Base-by-base conservation (phyloP, 2,888 invertebrate genomes). In the Myopa tessellatipennis region DNA sequence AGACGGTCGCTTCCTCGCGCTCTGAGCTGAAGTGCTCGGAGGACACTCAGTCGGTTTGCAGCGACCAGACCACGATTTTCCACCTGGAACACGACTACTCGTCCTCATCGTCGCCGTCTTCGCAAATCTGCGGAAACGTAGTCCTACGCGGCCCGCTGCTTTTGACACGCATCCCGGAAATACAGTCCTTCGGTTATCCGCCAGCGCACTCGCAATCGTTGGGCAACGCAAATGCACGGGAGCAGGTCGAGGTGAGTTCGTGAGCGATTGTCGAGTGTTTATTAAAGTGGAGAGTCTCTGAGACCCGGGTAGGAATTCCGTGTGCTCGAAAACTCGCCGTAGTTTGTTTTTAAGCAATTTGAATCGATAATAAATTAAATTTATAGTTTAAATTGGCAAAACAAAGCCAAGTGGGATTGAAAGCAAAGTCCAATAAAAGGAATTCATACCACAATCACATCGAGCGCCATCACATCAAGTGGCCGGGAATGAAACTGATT, bases 141-240 rank as follows among this genome's bases (percentile, higher is more conserved):
- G 70, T 60, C 26, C 76, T 79, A 38, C 78, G 81, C 14, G 78
- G 81, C 16, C 83, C 84, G 26, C 67, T 83, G 14, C 77, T 85
- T 74, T 76, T 85, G 71, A 84, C 83, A 81, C 82, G 84, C 74
- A 81, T 85, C 80, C 84, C 85, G 38, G 83, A 83, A n/a, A 85
- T 85, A 70, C 86, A 87, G 78, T 85, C 87, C n/a, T 86, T 87
- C 77, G 85, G 85, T 74, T 85, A 83, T 80, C 80, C 80, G 16
- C 79, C 80, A 4, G 78, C 78, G 6, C 78, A 79, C 50, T 77
- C 80, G 1, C 76, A 77, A 36, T 81, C 81, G 5, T 60, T 80
- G 80, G 78, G 77, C 26, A 81, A 81, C 65, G 81, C 81, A 76
- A 83, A 87, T 85, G 86, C 81, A 77, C 83, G 83, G 77, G 81